A percentile compares a stretch with the other conserved stretches of the same genome.
Conservation (phyloP, 2,797 vertebrate genomes). For the Arnoldichthys spilopterus region DNA sequence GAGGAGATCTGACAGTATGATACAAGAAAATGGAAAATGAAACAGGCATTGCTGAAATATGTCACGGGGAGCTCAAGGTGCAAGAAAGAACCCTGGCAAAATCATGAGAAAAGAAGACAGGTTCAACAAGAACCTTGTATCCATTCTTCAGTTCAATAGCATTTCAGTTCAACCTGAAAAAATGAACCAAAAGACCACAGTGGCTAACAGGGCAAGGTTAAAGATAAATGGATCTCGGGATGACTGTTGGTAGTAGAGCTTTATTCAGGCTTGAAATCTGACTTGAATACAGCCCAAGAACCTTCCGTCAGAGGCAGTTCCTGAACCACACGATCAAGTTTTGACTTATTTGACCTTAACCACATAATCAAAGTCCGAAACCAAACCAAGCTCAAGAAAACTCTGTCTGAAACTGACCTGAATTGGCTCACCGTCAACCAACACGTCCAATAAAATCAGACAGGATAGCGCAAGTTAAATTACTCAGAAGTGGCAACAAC, state of each 20-base stretch:
- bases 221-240: background rate
- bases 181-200: background rate
- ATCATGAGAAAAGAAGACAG: constrained; percentile 6
- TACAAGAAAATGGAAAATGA: constrained; percentile 15
- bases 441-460: background rate
- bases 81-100: background rate
- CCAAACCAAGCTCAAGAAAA: background rate
- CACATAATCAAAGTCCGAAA: background rate
- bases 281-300: no score
- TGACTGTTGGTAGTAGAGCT: background rate
- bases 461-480: background rate
- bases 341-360: no score
- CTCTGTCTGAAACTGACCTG: no score
- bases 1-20: constrained; percentile 45
- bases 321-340: no score
- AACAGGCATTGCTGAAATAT: constrained; percentile 45
- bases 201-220: background rate
- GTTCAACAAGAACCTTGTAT: background rate
- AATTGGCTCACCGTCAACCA: background rate
- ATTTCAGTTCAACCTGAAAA: background rate
- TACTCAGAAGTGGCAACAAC: no score
- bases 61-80: constrained; percentile 16
- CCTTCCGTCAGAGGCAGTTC: no score
- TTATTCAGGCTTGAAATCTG: no score
- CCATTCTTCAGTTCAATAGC: background rate